Percentiles rank a stretch among this genome's conserved stretches.
These are phyloP conservation scores for Pseudomyrmex cubaensis DNA, from an alignment of 1,140 invertebrate genomes.

Conservation along the genomic window DNA sequence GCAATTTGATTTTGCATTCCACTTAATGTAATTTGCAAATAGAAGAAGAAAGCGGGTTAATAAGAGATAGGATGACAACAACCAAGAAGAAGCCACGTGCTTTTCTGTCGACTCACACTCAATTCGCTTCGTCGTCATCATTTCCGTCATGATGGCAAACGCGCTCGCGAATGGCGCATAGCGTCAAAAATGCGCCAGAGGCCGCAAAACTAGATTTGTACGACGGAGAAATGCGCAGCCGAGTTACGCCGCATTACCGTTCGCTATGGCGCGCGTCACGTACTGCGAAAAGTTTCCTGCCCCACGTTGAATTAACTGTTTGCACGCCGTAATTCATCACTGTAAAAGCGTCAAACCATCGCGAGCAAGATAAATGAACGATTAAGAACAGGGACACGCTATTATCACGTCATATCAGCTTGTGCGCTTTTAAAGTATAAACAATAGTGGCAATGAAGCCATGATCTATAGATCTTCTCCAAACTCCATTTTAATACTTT, in stretches of 20 bases:
- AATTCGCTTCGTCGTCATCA: constrained; percentile 26
- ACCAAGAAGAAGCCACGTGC: constrained; percentile 18
- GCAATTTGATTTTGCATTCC: constrained; percentile 48
- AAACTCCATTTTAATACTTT: neutral
- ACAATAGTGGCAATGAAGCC: constrained; percentile 13
- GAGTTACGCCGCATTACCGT: constrained; percentile 42
- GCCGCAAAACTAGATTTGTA: constrained; percentile 72
- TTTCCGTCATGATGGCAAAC: constrained; percentile 55
- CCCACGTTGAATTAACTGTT: constrained; percentile 69
- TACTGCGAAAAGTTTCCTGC: constrained; percentile 69
- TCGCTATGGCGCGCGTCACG: constrained; percentile 65
- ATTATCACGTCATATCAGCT: constrained; percentile 15
- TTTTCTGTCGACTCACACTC: constrained; percentile 18
- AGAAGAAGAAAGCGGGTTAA: constrained; percentile 63
- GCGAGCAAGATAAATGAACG: constrained; percentile 53
- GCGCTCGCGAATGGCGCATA: constrained; percentile 65
- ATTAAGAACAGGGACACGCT: constrained; percentile 26
- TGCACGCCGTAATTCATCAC: constrained; percentile 44
- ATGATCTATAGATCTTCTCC: neutral
- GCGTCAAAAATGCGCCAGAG: constrained; percentile 65
- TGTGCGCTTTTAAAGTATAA: neutral
- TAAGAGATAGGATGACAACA: constrained; percentile 19
- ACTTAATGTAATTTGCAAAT: constrained; percentile 62
- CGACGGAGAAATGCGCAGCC: constrained; percentile 62
- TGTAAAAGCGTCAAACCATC: constrained; percentile 3